Evolutionary conservation across 1,140 invertebrate genomes (phyloP).

Genomic region (Bombus vancouverensis): DNA sequence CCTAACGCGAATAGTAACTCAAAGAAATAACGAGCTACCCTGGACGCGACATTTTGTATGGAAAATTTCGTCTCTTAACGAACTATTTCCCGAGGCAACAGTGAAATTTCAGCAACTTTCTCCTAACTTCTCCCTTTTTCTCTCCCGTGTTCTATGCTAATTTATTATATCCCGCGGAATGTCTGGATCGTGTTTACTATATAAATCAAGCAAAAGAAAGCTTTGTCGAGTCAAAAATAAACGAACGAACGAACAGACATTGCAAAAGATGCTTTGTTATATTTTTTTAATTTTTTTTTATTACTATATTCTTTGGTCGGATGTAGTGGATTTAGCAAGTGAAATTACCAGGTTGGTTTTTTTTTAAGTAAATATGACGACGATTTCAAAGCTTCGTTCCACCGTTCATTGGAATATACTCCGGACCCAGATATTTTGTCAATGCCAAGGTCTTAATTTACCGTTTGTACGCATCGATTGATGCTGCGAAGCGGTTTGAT

Average conservation of each 20-base stretch:
- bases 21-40: not conserved
- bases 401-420: too few species aligned
- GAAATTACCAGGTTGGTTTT: not conserved
- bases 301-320: not conserved
- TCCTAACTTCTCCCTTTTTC: not conserved
- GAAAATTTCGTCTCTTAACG: not conserved
- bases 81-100: too few species aligned
- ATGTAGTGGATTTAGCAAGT: too few species aligned
- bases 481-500: not conserved
- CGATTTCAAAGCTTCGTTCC: not conserved
- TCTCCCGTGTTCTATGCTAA: not conserved
- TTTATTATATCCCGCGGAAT: constrained; percentile 13
- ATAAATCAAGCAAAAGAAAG: not conserved
- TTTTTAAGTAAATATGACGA: not conserved
- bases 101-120: not conserved
- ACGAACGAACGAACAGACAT: not conserved
- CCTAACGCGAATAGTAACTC: not conserved
- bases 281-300: too few species aligned
- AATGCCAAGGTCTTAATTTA: constrained; percentile 23
- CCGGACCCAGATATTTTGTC: not conserved
- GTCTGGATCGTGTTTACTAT: too few species aligned
- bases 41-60: not conserved
- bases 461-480: constrained; percentile 7
- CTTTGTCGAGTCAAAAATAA: not conserved
- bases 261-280: too few species aligned